These are phyloP conservation scores for Adelphocoris suturalis DNA, from an alignment of 2,888 invertebrate genomes.

Conservation along the genomic window DNA sequence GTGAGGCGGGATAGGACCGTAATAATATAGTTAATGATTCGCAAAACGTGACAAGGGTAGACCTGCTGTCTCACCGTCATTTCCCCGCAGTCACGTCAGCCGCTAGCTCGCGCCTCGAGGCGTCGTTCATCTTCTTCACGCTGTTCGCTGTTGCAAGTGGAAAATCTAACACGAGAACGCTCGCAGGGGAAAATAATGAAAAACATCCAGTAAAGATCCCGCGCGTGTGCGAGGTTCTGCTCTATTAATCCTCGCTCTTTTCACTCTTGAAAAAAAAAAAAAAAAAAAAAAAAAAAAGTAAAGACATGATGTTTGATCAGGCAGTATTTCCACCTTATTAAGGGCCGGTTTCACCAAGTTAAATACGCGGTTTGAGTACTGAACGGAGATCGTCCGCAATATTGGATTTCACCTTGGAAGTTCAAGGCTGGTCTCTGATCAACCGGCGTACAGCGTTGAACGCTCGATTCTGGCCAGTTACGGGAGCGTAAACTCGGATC, in stretches of 20 bases:
- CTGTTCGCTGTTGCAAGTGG: background rate
- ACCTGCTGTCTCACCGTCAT: conserved; percentile 41
- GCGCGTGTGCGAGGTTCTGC: background rate
- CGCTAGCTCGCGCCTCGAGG: background rate
- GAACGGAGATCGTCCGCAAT: too few relatives aligned
- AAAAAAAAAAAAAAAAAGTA: too few relatives aligned
- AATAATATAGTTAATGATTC: conserved; percentile 61
- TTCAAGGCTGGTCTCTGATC: too few relatives aligned
- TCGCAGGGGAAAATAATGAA: background rate
- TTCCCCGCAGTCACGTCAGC: conserved; percentile 30
- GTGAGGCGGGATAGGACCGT: background rate
- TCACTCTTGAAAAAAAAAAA: too few relatives aligned
- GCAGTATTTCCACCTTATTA: too few relatives aligned
- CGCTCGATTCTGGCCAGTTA: too few relatives aligned
- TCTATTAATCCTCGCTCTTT: background rate
- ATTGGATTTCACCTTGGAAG: too few relatives aligned
- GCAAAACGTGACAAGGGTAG: conserved; percentile 46
- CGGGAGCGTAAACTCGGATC: too few relatives aligned
- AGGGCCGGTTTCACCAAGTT: too few relatives aligned
- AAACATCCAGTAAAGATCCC: background rate
- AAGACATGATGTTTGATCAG: too few relatives aligned
- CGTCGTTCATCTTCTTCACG: background rate
- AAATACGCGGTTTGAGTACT: too few relatives aligned
- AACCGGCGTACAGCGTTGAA: too few relatives aligned
- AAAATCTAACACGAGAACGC: background rate